Percentiles rank a stretch among this genome's conserved stretches.
Evolutionary conservation across 1,140 invertebrate species (phyloP).

Genomic region (Globodera rostochiensis): DNA sequence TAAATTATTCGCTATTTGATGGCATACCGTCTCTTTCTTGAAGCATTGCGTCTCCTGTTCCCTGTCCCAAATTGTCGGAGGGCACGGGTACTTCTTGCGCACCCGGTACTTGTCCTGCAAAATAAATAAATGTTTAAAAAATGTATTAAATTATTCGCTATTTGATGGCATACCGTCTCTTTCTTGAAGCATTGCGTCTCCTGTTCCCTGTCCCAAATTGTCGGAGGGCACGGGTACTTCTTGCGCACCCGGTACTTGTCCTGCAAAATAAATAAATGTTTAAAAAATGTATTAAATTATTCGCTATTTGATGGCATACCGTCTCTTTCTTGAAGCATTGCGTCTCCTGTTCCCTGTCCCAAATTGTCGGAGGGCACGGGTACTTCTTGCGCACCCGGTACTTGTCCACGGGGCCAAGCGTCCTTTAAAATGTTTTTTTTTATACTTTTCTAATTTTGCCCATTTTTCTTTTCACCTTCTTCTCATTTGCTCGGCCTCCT

Average conservation of each 20-base stretch:
- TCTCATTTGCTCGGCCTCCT: conserved; percentile 85
- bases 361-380: conserved; percentile 90
- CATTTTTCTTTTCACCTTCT: conserved; percentile 69
- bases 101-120: conserved; percentile 70
- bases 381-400: conserved; percentile 99
- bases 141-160: background rate
- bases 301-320: background rate
- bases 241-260: conserved; percentile 98
- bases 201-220: conserved; percentile 99
- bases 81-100: conserved; percentile 94
- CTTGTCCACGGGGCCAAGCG: conserved; percentile 97
- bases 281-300: background rate
- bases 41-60: conserved; percentile 99
- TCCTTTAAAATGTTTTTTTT: conserved; percentile 69
- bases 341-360: conserved; percentile 99
- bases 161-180: conserved; percentile 72
- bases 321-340: conserved; percentile 99
- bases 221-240: conserved; percentile 96
- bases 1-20: background rate
- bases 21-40: conserved; percentile 83
- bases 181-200: conserved; percentile 99
- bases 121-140: background rate
- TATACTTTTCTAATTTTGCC: background rate
- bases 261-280: background rate
- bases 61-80: conserved; percentile 97